phyloP scores from a whole-genome alignment of 2,113 vertebrate species.

The Engraulis encrasicolus region DNA sequence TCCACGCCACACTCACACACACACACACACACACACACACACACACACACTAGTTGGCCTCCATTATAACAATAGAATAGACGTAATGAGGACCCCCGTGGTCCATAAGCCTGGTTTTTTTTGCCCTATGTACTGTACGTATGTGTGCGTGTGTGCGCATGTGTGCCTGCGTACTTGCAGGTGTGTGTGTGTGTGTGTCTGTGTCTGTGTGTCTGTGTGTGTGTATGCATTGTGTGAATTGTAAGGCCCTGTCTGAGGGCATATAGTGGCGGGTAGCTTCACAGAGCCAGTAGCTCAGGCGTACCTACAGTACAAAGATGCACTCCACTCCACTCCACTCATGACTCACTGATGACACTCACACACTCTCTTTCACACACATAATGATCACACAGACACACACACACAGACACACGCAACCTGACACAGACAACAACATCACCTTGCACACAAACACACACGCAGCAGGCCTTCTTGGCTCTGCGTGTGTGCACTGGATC shows the following conservation, averaged over 20 bases:
- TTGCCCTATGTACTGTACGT: background rate
- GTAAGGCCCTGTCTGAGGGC: conserved; percentile 6
- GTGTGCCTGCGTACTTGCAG: background rate
- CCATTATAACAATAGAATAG: too few relatives aligned
- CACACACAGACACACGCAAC: background rate
- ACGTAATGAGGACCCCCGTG: too few relatives aligned
- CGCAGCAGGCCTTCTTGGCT: background rate
- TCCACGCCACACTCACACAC: too few relatives aligned
- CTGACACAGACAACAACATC: too few relatives aligned
- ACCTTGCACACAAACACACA: background rate
- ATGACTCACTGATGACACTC: conserved; percentile 50
- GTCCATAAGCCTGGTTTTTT: too few relatives aligned
- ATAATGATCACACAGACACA: background rate
- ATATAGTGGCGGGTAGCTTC: conserved; percentile 38
- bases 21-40: too few relatives aligned
- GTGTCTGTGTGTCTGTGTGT: background rate
- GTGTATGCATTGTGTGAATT: background rate
- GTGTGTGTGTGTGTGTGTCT: background rate
- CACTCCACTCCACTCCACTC: conserved; percentile 34
- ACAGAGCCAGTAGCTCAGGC: conserved; percentile 55
- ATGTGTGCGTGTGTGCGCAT: background rate
- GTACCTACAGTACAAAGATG: conserved; percentile 47
- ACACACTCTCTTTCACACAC: conserved; percentile 2
- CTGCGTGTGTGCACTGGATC: background rate
- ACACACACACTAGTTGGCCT: too few relatives aligned